These are phyloP conservation scores for Noctilio leporinus DNA, from an alignment of 2,113 vertebrate species.

Conservation along the genomic window DNA sequence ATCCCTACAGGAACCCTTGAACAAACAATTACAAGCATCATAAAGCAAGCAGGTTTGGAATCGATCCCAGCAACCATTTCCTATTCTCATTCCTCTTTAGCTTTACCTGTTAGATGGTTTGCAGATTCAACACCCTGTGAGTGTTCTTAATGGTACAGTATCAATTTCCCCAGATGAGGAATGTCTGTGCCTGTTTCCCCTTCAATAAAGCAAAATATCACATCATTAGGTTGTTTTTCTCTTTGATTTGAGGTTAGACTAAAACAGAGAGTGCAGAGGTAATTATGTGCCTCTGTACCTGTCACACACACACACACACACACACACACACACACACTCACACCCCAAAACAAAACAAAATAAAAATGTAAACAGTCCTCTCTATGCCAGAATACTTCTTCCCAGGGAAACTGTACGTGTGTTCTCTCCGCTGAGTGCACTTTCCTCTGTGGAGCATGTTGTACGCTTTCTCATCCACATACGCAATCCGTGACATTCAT, in stretches of 20 bases:
- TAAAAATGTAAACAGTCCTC: neutral
- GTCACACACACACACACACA: neutral
- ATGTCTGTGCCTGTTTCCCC: neutral
- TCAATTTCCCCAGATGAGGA: constrained; percentile 58
- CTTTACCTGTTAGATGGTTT: constrained; percentile 55
- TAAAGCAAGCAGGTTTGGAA: constrained; percentile 70
- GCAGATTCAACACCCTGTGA: constrained; percentile 20
- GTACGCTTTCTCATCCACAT: neutral
- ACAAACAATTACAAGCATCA: constrained; percentile 74
- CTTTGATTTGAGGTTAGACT: constrained; percentile 40
- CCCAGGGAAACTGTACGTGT: neutral
- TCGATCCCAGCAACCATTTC: constrained; percentile 52
- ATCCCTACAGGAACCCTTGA: constrained; percentile 49
- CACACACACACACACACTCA: neutral
- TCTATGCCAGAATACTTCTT: neutral
- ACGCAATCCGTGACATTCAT: neutral
- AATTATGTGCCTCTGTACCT: neutral
- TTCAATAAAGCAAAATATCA: constrained; percentile 52
- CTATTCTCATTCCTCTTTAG: constrained; percentile 53
- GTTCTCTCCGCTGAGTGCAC: neutral
- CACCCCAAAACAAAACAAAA: neutral
- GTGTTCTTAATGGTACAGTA: constrained; percentile 54
- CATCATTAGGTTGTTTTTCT: constrained; percentile 53
- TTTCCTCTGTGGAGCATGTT: neutral
- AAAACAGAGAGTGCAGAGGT: neutral